Base-by-base conservation (phyloP, 2,113 vertebrate species). In the Hemichromis elongatus region DNA sequence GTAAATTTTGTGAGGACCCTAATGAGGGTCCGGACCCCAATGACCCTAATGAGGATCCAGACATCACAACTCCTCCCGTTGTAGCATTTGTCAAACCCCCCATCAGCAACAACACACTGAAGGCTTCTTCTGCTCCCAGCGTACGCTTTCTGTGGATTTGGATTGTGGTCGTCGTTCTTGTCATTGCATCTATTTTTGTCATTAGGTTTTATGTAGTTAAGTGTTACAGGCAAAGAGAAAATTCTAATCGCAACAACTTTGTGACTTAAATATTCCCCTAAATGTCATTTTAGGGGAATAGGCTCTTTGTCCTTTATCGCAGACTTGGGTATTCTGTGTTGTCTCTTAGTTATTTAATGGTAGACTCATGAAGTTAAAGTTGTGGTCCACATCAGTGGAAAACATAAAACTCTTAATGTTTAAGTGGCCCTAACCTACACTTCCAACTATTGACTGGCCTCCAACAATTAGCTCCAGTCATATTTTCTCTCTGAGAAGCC, bases 101-200 rank as follows among this genome's bases (percentile, higher is more conserved):
- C 5, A 1, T 5, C 4, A 79, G 55, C 2, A 87, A 89, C 28
- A 77, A 42, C 2, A 87, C 86, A 1, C 3, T 30, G 80, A 86
- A 45, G 45, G 19, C 1, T 0, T 70, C 91, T 6, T 59, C 90
- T 11, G 28, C 2, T 1, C 1, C 77, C 3, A 5, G 37, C 0
- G 40, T 77, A 1, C 56, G 12, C 5, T 87, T 93, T 21, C 42
- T 92, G 55, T 93, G 93, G 93, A 1, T 93, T 7, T 94, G 92
- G 92, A 42, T 93, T 42, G 57, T 79, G 3, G 2, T 68, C 1
- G 47, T 61, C 2, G 33, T 85, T 47, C 52, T 68, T 10, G 81
- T 92, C 59, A 24, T 91, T 0, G 35, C 53, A 9, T 33, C 80
- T 1, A 68, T 94, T 63, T 33, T 82, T 45, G 86, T 77, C 1